Conservation (phyloP, 2,888 invertebrate genomes). For the Chromoteleia sp. region DNA sequence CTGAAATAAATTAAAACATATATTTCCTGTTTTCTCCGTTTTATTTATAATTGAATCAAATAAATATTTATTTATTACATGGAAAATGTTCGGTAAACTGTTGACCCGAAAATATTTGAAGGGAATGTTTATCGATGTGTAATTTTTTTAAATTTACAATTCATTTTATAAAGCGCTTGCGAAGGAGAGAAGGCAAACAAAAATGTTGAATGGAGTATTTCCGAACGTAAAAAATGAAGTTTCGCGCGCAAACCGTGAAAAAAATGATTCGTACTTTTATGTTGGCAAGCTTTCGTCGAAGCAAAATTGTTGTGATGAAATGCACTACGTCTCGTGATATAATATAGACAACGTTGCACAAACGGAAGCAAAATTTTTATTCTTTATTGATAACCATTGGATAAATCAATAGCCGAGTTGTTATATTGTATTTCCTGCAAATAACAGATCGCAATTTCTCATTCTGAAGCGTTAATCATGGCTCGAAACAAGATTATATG, state of each 20-base stretch:
- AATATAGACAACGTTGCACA: constrained; percentile 48
- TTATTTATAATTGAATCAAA: too few species aligned
- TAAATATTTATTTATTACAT: background rate
- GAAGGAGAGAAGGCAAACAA: constrained; percentile 3
- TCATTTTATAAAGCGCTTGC: constrained; percentile 11
- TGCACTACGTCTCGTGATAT: constrained; percentile 32
- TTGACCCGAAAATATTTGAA: background rate
- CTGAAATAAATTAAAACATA: too few species aligned
- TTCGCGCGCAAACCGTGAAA: constrained; percentile 15
- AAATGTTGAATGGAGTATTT: constrained; percentile 13
- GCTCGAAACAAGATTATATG: constrained; percentile 19
- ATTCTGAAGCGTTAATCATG: constrained; percentile 27
- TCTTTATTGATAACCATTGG: constrained; percentile 40
- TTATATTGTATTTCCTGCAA: constrained; percentile 19
- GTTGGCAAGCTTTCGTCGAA: constrained; percentile 12
- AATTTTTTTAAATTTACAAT: constrained; percentile 21
- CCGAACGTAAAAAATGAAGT: constrained; percentile 31
- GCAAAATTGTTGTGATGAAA: constrained; percentile 24
- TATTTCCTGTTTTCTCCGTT: too few species aligned
- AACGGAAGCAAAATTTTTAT: constrained; percentile 46
- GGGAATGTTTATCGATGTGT: background rate
- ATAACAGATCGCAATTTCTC: constrained; percentile 35
- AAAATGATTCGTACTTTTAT: constrained; percentile 37
- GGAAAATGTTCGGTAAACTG: background rate
- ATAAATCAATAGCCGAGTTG: constrained; percentile 47